A percentile compares a stretch with the other conserved stretches of the same genome.
Evolutionary conservation across 2,888 invertebrate species (phyloP).

Genomic region (Syrphus vitripennis): DNA sequence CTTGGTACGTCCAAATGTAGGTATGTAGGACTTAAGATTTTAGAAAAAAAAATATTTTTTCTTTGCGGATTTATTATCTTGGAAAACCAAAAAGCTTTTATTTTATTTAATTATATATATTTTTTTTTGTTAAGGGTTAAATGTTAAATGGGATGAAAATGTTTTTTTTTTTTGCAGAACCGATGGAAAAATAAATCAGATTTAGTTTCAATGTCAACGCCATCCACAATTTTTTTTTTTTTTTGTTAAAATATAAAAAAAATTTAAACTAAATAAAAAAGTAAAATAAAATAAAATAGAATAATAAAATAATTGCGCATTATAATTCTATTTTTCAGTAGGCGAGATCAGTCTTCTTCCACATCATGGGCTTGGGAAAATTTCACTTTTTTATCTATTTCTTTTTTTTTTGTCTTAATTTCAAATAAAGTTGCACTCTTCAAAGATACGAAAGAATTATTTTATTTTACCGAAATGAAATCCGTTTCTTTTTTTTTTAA

Average conservation of each 20-base stretch:
- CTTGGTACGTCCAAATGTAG: constrained; percentile 20
- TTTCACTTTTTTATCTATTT: constrained; percentile 25
- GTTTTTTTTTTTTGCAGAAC: neutral
- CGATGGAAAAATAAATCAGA: constrained; percentile 1
- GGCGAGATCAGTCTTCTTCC: constrained; percentile 43
- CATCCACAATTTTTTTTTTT: constrained; percentile 34
- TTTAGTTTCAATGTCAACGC: constrained; percentile 27
- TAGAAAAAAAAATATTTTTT: constrained; percentile 25
- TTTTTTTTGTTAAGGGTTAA: neutral
- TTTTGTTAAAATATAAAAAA: neutral
- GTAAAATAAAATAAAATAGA: neutral
- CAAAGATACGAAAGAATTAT: neutral
- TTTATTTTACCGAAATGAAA: neutral
- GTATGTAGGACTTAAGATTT: constrained; percentile 38
- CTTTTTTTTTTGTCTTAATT: constrained; percentile 7
- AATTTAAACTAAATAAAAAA: neutral
- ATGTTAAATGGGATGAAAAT: neutral
- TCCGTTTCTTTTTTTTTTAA: constrained; percentile 31
- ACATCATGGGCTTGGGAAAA: constrained; percentile 32
- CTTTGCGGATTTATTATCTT: neutral
- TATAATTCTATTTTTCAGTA: constrained; percentile 40
- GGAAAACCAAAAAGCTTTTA: neutral
- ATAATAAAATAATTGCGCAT: constrained; percentile 57
- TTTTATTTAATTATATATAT: neutral
- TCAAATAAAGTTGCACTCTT: neutral